Evolutionary conservation across 2,797 vertebrate species (phyloP), one percentile per base, ranked within the genome.

Genomic region (Characodon lateralis): DNA sequence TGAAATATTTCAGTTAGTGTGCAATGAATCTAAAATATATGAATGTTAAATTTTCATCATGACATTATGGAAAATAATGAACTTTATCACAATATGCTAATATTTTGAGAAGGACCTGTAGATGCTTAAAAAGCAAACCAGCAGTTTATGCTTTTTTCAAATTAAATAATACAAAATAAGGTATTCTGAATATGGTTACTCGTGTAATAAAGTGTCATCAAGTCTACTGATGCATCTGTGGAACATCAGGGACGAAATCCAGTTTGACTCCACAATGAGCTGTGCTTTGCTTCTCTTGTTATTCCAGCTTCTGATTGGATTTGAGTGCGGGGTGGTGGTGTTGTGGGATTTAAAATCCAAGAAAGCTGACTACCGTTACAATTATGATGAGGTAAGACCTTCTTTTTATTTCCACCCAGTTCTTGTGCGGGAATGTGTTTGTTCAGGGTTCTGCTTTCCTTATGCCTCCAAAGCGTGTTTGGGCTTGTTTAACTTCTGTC

Each of bases 301-400:
- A 35, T 95, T 94, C 73, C 93, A 99, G 98, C 97, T 99, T 80
- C 94, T 99, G 91, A 98, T 99, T 96, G 98, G 98, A 87, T 99
- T 97, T 89, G 98, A 99, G 89, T 97, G 97, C 78, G 98, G 98
- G 63, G 97, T 96, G 2, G 97, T 99, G 80, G 97, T 97, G 71
- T 92, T 99, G 89, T 99, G 98, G 98, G 98, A 99, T 88, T 94
- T 99, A 89, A 99, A 99, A 92, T 99, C 92, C 88, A 99, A 99
- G 96, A 99, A 98, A 87, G 98, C 97, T 2, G 98, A 99, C 94
- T 99, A 97, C 92, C 97, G 98, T 94, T 99, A 99, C 85, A 97
- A 81, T 50, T 97, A 99, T 43, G 98, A 99, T 88, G 98, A 99
- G 98, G 98, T 99, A 95, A 96, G 90, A 14, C n/a, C 4, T 35